Evolutionary conservation across 2,113 vertebrate species (phyloP), one percentile per base, ranked within the genome.

Genomic region (Leptosomus discolor): DNA sequence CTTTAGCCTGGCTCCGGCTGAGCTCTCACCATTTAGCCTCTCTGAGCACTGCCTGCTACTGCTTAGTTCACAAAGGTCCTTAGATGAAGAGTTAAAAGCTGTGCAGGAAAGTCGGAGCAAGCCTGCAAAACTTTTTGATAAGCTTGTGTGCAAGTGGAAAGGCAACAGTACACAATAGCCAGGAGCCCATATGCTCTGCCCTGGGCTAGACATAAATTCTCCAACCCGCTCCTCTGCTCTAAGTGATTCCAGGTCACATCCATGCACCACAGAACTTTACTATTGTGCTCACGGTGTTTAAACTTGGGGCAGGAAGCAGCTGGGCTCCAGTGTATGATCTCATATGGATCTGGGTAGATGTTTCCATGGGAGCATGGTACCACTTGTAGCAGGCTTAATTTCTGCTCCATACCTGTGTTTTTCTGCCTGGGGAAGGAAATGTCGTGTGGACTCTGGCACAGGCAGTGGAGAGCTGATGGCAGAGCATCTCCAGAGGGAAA

Each of bases 231-330:
- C 80, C 60, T 94, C 85, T 64, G 56, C 88, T 93, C 50, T 96
- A 96, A 96, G 64, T 93, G 95, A 92, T 96, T 95, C 96, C 94
- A 95, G 92, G 94, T 91, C 96, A 94, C 88, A 87, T 86, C 69
- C 73, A 95, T 92, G 81, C 92, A 94, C 93, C 93, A 96, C 8
- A 1, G 64, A 93, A 94, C 78, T 90, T 91, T 73, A 93, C 79
- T 91, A 3, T 86, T 93, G 85, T 85, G 79, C 85, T 92, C 56
- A 58, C 0, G 1, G 85, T 86, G 70, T 63, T 94, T 96, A 92
- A 95, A 94, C 92, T 41, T 23, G 43, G 78, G 91, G 90, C 86
- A 96, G 92, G 92, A 97, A 97, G 94, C 92, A 97, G 96, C 92
- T 95, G 95, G 92, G 61, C 75, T 95, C 64, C 76, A 67, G 37